phyloP scores from a whole-genome alignment of 1,140 invertebrate species.

The Papilio polytes region DNA sequence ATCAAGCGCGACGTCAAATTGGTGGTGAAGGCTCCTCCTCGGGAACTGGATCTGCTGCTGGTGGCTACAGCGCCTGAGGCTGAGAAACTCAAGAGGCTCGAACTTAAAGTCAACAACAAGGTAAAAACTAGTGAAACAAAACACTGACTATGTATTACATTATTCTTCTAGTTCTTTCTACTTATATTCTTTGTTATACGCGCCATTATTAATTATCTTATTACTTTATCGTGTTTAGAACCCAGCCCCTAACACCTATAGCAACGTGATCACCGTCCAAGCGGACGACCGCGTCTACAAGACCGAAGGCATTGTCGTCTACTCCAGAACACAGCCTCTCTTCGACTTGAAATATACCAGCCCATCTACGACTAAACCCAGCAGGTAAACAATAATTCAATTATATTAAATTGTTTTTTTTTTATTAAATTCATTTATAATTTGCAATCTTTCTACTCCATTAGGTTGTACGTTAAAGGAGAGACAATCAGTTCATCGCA shows the following conservation, averaged over 20 bases:
- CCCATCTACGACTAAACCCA: conserved; percentile 56
- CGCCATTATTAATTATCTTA: neutral
- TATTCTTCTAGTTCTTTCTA: neutral
- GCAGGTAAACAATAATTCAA: conserved; percentile 55
- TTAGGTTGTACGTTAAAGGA: conserved; percentile 83
- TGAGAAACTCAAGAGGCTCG: conserved; percentile 84
- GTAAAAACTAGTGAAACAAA: conserved; percentile 57
- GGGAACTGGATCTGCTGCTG: conserved; percentile 74
- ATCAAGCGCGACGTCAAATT: conserved; percentile 79
- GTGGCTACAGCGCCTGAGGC: conserved; percentile 79
- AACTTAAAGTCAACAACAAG: conserved; percentile 84
- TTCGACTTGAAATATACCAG: conserved; percentile 77
- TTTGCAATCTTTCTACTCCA: neutral
- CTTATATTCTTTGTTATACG: too few species aligned
- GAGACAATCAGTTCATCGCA: conserved; percentile 84
- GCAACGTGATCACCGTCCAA: conserved; percentile 69
- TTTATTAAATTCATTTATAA: neutral
- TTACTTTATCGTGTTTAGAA: conserved; percentile 56
- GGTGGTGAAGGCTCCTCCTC: conserved; percentile 66
- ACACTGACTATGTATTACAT: neutral
- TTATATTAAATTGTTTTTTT: neutral
- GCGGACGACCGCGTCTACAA: conserved; percentile 83
- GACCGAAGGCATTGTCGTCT: conserved; percentile 74
- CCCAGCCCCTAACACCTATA: conserved; percentile 78
- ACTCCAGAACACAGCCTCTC: conserved; percentile 73